phyloP scores from a whole-genome alignment of 2,113 vertebrate genomes.

The Notothenia rossii region DNA sequence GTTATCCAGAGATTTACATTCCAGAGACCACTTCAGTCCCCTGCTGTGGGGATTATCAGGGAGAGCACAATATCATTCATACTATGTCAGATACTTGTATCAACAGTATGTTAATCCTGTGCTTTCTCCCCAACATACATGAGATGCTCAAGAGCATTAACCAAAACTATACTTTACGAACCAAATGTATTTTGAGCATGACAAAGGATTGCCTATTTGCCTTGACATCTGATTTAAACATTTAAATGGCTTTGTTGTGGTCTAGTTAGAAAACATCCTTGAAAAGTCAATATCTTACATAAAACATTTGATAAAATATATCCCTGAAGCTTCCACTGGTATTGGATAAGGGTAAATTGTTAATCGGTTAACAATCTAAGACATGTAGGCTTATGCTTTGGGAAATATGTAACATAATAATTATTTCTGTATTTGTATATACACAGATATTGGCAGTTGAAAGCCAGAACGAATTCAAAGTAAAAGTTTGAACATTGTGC shows the following conservation, averaged over 20 bases:
- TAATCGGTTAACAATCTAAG: not conserved
- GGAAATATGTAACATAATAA: not conserved
- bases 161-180: not conserved
- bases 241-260: not conserved
- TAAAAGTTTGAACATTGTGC: too few relatives aligned
- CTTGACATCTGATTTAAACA: not conserved
- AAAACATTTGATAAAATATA: not conserved
- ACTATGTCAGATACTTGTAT: not conserved
- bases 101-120: not conserved
- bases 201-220: too few relatives aligned
- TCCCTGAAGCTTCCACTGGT: not conserved
- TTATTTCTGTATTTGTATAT: too few relatives aligned
- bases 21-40: constrained; percentile 13
- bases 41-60: constrained; percentile 28
- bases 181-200: too few relatives aligned
- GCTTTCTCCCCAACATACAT: not conserved
- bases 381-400: not conserved
- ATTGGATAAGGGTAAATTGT: not conserved
- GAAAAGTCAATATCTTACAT: not conserved
- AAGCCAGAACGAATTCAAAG: too few relatives aligned
- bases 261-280: not conserved
- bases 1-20: constrained; percentile 58
- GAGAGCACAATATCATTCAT: not conserved
- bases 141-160: not conserved
- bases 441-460: too few relatives aligned